These are phyloP conservation scores for Drosophila persimilis DNA, from an alignment of 1,140 invertebrate species.

Conservation along the genomic window DNA sequence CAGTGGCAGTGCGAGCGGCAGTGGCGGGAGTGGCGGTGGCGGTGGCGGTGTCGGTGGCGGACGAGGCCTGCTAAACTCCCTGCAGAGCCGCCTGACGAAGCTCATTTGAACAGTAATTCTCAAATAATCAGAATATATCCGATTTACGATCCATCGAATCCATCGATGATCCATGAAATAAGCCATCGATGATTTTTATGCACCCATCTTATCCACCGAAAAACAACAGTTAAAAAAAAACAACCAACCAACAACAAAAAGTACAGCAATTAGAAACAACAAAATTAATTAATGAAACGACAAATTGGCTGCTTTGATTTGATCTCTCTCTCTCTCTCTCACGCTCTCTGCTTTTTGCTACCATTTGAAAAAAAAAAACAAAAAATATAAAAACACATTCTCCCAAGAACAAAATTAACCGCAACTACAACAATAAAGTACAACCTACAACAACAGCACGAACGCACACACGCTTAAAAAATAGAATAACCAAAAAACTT, in stretches of 20 bases:
- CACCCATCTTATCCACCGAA: not conserved
- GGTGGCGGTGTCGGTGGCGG: constrained; percentile 28
- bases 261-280: constrained; percentile 32
- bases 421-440: constrained; percentile 41
- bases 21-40: constrained; percentile 15
- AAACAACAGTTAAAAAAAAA: not conserved
- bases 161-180: not conserved
- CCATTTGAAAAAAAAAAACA: not conserved
- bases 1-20: constrained; percentile 10
- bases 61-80: constrained; percentile 70
- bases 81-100: constrained; percentile 79
- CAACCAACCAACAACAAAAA: constrained; percentile 10
- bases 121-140: constrained; percentile 12
- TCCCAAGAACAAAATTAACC: constrained; percentile 35
- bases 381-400: not conserved
- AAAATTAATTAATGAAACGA: constrained; percentile 40
- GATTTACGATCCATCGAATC: constrained; percentile 18
- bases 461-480: constrained; percentile 46
- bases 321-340: constrained; percentile 33
- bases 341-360: constrained; percentile 50
- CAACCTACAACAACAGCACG: constrained; percentile 45
- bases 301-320: constrained; percentile 72
- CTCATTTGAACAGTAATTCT: constrained; percentile 58
- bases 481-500: constrained; percentile 11
- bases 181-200: constrained; percentile 2